Conservation (phyloP, 2,888 invertebrate species). For the Rotaria socialis region DNA sequence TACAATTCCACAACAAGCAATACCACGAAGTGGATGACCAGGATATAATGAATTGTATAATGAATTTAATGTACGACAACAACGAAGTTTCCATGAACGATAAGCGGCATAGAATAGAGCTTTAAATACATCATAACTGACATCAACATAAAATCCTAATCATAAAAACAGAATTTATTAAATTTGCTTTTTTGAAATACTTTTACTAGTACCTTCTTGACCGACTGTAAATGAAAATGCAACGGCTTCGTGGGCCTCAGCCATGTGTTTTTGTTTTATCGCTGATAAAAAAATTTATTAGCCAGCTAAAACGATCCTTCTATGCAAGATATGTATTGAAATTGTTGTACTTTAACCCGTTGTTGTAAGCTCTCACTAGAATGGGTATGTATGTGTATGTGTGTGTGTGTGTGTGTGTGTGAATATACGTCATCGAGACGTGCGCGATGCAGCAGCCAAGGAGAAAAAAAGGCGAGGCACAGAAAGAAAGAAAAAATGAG, state of each 20-base stretch:
- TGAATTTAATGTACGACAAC: conserved; percentile 87
- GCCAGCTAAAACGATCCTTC: not conserved
- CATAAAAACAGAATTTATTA: not conserved
- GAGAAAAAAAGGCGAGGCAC: not conserved
- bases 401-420: not conserved
- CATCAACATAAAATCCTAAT: conserved; percentile 86
- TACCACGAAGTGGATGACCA: conserved; percentile 70
- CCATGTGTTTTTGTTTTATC: conserved; percentile 66
- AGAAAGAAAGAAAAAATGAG: not conserved
- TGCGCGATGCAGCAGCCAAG: not conserved
- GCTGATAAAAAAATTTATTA: not conserved
- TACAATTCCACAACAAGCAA: conserved; percentile 71
- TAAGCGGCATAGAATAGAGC: conserved; percentile 90
- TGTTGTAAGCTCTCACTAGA: not conserved
- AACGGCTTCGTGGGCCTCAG: conserved; percentile 95
- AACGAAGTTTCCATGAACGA: conserved; percentile 87
- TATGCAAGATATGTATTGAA: not conserved
- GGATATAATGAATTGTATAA: conserved; percentile 92
- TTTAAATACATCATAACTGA: conserved; percentile 89
- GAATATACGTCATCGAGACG: not conserved
- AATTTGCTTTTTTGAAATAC: not conserved
- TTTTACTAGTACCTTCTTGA: conserved; percentile 67
- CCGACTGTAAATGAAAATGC: conserved; percentile 95
- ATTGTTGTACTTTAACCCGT: not conserved
- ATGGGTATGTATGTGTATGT: not conserved